These are phyloP conservation scores for Engraulis encrasicolus DNA, from an alignment of 2,113 vertebrate genomes.

Conservation along the genomic window DNA sequence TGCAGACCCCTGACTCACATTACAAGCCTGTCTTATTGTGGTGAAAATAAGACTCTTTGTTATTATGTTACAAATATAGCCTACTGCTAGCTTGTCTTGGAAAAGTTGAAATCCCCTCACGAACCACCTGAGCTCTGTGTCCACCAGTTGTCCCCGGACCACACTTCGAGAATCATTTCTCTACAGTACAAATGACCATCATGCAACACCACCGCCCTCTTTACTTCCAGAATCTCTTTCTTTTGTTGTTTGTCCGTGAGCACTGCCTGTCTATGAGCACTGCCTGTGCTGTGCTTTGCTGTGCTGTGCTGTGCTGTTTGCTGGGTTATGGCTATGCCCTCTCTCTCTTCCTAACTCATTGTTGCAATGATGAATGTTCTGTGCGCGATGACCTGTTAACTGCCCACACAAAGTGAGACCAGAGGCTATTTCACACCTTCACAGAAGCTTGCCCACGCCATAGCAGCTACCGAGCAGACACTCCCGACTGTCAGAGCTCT, in stretches of 20 bases:
- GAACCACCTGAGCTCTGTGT: too few species aligned
- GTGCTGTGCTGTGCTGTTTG: background rate
- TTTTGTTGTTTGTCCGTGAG: background rate
- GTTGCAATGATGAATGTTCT: background rate
- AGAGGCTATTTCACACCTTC: constrained; percentile 17
- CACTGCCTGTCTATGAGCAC: background rate
- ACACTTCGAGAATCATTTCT: too few species aligned
- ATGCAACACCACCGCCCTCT: too few species aligned
- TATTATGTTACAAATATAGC: too few species aligned
- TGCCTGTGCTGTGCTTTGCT: too few species aligned
- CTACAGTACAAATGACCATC: too few species aligned
- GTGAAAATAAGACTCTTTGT: too few species aligned
- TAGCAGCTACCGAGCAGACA: background rate
- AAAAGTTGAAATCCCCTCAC: too few species aligned
- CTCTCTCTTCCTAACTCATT: background rate
- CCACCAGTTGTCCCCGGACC: too few species aligned
- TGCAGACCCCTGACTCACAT: too few species aligned
- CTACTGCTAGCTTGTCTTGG: too few species aligned
- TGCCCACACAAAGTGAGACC: constrained; percentile 19
- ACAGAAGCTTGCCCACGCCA: constrained; percentile 3
- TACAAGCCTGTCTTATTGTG: too few species aligned
- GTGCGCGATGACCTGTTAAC: constrained; percentile 6
- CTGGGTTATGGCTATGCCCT: background rate
- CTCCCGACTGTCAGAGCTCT: background rate
- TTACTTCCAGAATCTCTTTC: background rate